These are phyloP conservation scores for Xenentodon cancila DNA, from an alignment of 2,797 vertebrate genomes.

Conservation along the genomic window DNA sequence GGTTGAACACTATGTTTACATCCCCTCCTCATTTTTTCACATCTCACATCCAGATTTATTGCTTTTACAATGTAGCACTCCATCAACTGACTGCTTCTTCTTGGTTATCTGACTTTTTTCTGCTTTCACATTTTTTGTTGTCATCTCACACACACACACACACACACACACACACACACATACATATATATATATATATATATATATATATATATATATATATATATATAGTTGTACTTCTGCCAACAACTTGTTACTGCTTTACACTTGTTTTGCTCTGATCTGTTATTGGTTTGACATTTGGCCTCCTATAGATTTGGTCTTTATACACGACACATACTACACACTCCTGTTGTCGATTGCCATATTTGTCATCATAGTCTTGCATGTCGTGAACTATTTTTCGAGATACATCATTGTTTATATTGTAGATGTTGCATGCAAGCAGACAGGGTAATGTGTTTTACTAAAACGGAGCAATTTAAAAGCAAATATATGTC, in stretches of 20 bases:
- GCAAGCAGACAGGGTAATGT: slow-evolving; percentile 18
- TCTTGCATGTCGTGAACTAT: slow-evolving; percentile 18
- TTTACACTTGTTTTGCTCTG: slow-evolving; percentile 33
- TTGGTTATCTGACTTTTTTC: slow-evolving; percentile 55
- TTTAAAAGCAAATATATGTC: slow-evolving; percentile 28
- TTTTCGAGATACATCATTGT: slow-evolving; percentile 17
- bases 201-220: too few species aligned
- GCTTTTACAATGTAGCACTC: slow-evolving; percentile 70
- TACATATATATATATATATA: too few species aligned
- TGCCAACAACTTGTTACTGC: slow-evolving; percentile 37
- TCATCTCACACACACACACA: too few species aligned
- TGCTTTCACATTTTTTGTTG: slow-evolving; percentile 49
- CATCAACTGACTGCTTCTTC: slow-evolving; percentile 66
- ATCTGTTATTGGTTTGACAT: slow-evolving; percentile 44
- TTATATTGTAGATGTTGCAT: slow-evolving; percentile 39
- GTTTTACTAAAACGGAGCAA: slow-evolving; percentile 24
- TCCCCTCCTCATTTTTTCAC: slow-evolving; percentile 41
- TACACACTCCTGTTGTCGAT: slow-evolving; percentile 7
- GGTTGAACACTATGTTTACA: slow-evolving; percentile 40
- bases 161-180: too few species aligned
- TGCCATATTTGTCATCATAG: slow-evolving; percentile 24
- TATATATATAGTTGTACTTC: neutral
- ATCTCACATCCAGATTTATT: slow-evolving; percentile 63
- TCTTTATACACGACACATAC: slow-evolving; percentile 30
- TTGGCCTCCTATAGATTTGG: slow-evolving; percentile 24